Conservation (phyloP, 2,797 vertebrate genomes). For the Cyclopterus lumpus region DNA sequence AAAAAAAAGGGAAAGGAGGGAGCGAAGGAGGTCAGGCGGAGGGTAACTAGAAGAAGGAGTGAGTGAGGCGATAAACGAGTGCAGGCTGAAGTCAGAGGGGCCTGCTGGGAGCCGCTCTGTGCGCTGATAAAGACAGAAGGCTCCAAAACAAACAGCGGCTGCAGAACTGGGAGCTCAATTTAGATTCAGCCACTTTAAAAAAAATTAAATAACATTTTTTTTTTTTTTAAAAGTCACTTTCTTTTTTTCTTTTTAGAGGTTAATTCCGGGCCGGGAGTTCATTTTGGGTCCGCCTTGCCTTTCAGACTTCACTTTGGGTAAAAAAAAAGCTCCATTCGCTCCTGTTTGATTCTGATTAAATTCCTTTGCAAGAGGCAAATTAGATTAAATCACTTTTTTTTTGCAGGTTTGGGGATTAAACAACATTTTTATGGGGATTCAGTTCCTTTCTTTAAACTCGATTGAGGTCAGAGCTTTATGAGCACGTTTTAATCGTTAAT, state of each 20-base stretch:
- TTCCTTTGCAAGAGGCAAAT: background rate
- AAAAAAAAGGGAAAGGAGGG: constrained; percentile 41
- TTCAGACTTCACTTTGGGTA: constrained; percentile 7
- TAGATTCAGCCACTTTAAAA: constrained; percentile 43
- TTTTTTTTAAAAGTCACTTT: constrained; percentile 40
- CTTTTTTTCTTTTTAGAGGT: constrained; percentile 46
- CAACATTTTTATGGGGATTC: background rate
- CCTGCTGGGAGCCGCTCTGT: constrained; percentile 69
- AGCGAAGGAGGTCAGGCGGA: constrained; percentile 72
- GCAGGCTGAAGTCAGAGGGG: constrained; percentile 62
- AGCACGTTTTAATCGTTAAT: background rate
- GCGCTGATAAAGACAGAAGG: constrained; percentile 74
- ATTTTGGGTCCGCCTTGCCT: constrained; percentile 39
- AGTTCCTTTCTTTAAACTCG: background rate
- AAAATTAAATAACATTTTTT: constrained; percentile 46
- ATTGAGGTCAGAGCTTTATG: background rate
- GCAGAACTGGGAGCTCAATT: constrained; percentile 63
- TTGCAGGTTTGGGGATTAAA: background rate
- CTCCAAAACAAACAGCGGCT: constrained; percentile 76
- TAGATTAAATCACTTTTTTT: background rate
- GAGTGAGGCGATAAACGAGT: constrained; percentile 72
- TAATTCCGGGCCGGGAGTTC: constrained; percentile 56
- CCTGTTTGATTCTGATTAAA: background rate
- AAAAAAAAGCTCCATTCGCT: background rate
- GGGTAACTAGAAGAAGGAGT: constrained; percentile 75